These are phyloP conservation scores for Drosophila affinis DNA, from an alignment of 2,888 invertebrate species.

Conservation along the genomic window DNA sequence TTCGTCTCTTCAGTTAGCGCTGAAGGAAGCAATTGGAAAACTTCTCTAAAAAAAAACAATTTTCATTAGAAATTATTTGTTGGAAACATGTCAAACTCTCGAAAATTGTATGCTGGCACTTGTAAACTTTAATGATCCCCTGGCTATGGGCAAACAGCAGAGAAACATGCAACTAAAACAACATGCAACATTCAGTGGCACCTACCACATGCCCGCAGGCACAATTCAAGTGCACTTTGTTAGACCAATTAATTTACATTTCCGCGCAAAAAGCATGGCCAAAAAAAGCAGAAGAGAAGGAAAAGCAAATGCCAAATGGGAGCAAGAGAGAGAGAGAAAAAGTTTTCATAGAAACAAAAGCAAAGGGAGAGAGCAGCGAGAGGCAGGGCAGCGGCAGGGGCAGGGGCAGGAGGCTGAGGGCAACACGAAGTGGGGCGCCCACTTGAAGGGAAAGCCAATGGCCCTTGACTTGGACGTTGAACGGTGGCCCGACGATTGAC, in stretches of 20 bases:
- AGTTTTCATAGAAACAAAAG: conserved; percentile 62
- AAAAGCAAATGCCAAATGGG: conserved; percentile 27
- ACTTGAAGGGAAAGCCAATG: conserved; percentile 63
- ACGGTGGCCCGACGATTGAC: conserved; percentile 41
- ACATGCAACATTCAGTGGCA: conserved; percentile 23
- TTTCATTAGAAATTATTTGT: conserved; percentile 52
- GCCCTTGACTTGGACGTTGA: conserved; percentile 63
- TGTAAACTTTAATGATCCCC: conserved; percentile 40
- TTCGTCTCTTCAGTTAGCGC: neutral
- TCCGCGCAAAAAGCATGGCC: conserved; percentile 68
- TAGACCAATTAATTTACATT: conserved; percentile 78
- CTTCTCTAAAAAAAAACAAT: neutral
- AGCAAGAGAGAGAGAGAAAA: conserved; percentile 41
- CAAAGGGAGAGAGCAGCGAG: conserved; percentile 9
- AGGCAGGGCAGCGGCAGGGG: no score
- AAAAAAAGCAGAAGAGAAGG: conserved; percentile 37
- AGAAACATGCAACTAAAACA: conserved; percentile 42
- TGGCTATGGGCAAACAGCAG: neutral
- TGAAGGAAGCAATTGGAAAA: neutral
- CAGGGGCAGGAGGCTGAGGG: conserved; percentile 12
- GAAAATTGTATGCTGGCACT: conserved; percentile 25
- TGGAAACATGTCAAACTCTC: conserved; percentile 39
- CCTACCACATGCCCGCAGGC: conserved; percentile 49
- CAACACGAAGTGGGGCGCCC: conserved; percentile 22
- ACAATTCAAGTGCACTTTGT: conserved; percentile 74